Evolutionary conservation across 2,888 invertebrate genomes (phyloP).

Genomic region (Microdon myrmicae): DNA sequence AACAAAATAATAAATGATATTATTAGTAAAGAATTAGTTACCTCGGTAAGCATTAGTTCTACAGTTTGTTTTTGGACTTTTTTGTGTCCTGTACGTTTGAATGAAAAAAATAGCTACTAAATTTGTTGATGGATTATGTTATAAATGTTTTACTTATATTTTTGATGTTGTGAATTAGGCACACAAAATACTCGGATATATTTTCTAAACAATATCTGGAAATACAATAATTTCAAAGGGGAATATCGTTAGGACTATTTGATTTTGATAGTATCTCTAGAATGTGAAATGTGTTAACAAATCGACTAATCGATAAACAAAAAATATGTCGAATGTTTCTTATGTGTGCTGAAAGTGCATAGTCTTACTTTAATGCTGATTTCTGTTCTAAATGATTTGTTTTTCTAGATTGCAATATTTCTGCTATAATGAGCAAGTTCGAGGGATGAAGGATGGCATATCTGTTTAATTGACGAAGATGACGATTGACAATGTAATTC

Average conservation of each 20-base stretch:
- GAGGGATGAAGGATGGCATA: too few species aligned
- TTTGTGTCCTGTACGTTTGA: constrained; percentile 31
- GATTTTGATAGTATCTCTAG: not conserved
- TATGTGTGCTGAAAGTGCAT: too few species aligned
- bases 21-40: constrained; percentile 40
- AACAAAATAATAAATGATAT: constrained; percentile 29
- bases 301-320: too few species aligned
- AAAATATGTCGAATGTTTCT: too few species aligned
- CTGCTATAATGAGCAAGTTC: too few species aligned
- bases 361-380: too few species aligned
- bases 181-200: constrained; percentile 32
- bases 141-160: constrained; percentile 30
- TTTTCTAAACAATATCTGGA: constrained; percentile 46
- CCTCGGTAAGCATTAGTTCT: constrained; percentile 42
- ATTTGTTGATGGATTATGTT: constrained; percentile 33
- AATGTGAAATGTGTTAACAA: too few species aligned
- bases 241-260: constrained; percentile 18
- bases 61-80: constrained; percentile 20
- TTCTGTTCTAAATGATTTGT: too few species aligned
- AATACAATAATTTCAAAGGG: constrained; percentile 40
- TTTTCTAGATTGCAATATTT: too few species aligned
- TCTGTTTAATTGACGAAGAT: too few species aligned
- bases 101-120: constrained; percentile 40
- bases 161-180: constrained; percentile 38
- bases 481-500: too few species aligned